Evolutionary conservation across 2,888 invertebrate species (phyloP).

Genomic region (Sinohyriopsis cumingii): DNA sequence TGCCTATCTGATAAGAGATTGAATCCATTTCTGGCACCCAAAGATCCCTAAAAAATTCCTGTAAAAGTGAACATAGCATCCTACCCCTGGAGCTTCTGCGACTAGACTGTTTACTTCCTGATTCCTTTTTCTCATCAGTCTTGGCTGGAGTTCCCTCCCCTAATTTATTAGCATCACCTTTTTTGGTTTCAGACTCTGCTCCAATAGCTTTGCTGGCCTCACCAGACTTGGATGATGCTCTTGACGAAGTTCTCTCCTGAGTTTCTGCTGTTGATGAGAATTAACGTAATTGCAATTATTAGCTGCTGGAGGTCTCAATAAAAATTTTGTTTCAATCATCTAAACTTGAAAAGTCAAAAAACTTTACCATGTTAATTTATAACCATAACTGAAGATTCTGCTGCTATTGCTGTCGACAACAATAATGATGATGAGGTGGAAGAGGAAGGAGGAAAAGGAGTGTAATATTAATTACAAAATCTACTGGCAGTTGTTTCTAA

Average conservation of each 20-base stretch:
- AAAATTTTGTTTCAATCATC: no score
- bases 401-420: no score
- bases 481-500: no score
- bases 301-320: no score
- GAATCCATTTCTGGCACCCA: background rate
- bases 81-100: slow-evolving; percentile 49
- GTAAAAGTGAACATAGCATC: background rate
- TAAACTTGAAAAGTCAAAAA: no score
- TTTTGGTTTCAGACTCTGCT: slow-evolving; percentile 27
- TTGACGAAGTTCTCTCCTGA: slow-evolving; percentile 40
- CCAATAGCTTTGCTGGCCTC: slow-evolving; percentile 27
- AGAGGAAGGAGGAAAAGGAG: no score
- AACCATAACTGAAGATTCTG: no score
- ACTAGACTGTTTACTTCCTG: slow-evolving; percentile 49
- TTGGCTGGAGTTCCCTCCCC: slow-evolving; percentile 16
- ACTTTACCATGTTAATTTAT: no score
- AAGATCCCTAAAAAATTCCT: slow-evolving; percentile 1
- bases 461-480: no score
- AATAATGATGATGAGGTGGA: no score
- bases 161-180: slow-evolving; percentile 18
- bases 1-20: background rate
- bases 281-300: background rate
- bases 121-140: slow-evolving; percentile 39
- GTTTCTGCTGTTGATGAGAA: slow-evolving; percentile 2
- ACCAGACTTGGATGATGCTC: slow-evolving; percentile 40